phyloP scores from a whole-genome alignment of 2,888 invertebrate genomes.

The Sphaerophoria taeniata region DNA sequence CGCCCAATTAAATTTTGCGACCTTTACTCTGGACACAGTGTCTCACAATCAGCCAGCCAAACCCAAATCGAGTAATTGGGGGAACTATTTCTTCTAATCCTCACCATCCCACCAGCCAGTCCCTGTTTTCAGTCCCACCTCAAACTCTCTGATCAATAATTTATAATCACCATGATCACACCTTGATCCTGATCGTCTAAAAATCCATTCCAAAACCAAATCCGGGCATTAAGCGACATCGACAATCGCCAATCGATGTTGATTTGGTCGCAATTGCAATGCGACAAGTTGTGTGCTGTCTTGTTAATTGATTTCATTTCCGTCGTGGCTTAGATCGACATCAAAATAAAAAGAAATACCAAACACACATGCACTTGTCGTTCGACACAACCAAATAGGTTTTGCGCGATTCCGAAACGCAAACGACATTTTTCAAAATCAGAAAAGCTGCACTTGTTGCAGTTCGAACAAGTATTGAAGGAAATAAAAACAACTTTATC shows the following conservation, averaged over 20 bases:
- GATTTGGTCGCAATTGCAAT: slow-evolving; percentile 17
- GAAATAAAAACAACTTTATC: not conserved
- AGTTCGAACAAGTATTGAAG: slow-evolving; percentile 11
- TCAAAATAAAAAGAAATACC: slow-evolving; percentile 19
- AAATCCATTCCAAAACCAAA: slow-evolving; percentile 32
- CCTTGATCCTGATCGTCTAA: slow-evolving; percentile 57
- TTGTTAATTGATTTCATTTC: slow-evolving; percentile 72
- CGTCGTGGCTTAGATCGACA: slow-evolving; percentile 55
- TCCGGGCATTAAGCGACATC: slow-evolving; percentile 47
- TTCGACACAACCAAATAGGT: slow-evolving; percentile 30
- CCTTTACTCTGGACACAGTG: not conserved
- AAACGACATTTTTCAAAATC: slow-evolving; percentile 63
- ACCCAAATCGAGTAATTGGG: slow-evolving; percentile 4
- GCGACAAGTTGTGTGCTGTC: slow-evolving; percentile 59
- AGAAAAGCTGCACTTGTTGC: slow-evolving; percentile 21
- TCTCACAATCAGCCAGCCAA: not conserved
- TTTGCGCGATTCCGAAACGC: slow-evolving; percentile 14
- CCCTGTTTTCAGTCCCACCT: slow-evolving; percentile 8
- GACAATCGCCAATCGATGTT: not conserved
- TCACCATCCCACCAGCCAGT: not conserved
- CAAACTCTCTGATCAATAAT: slow-evolving; percentile 30
- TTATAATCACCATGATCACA: slow-evolving; percentile 56
- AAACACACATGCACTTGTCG: slow-evolving; percentile 36
- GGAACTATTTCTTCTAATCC: not conserved
- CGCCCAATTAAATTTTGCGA: not conserved